Evolutionary conservation across 2,113 vertebrate species (phyloP).

Genomic region (Callopanchax toddi): DNA sequence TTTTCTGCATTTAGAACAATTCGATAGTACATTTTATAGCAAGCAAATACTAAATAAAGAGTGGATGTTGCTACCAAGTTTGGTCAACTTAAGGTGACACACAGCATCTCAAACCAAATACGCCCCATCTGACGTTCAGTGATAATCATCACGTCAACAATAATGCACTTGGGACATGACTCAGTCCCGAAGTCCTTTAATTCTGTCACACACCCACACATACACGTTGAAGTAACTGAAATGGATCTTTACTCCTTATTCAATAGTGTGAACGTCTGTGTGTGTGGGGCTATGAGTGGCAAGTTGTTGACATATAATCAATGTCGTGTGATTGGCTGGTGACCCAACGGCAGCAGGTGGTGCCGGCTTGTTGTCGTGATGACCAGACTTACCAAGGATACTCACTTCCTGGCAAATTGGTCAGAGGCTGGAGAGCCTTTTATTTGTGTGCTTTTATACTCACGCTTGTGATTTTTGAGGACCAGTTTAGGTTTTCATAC

Average conservation of each 20-base stretch:
- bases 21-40: no score
- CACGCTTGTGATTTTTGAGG: neutral
- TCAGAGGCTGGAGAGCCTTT: constrained; percentile 10
- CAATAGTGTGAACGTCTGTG: neutral
- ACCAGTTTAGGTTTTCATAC: neutral
- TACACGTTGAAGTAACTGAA: neutral
- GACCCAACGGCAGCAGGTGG: constrained; percentile 12
- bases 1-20: no score
- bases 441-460: neutral
- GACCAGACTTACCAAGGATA: constrained; percentile 14
- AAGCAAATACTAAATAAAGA: no score
- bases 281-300: neutral
- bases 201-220: constrained; percentile 1
- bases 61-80: no score
- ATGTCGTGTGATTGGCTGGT: constrained; percentile 47
- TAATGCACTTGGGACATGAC: neutral
- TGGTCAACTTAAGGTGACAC: no score
- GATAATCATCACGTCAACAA: no score
- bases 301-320: constrained; percentile 39
- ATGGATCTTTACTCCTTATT: constrained; percentile 4
- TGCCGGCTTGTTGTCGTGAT: constrained; percentile 22
- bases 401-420: constrained; percentile 12
- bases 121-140: no score
- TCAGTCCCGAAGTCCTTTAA: neutral
- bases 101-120: no score